Base-by-base conservation (phyloP, 2,888 invertebrate genomes). In the Tipula lateralis region DNA sequence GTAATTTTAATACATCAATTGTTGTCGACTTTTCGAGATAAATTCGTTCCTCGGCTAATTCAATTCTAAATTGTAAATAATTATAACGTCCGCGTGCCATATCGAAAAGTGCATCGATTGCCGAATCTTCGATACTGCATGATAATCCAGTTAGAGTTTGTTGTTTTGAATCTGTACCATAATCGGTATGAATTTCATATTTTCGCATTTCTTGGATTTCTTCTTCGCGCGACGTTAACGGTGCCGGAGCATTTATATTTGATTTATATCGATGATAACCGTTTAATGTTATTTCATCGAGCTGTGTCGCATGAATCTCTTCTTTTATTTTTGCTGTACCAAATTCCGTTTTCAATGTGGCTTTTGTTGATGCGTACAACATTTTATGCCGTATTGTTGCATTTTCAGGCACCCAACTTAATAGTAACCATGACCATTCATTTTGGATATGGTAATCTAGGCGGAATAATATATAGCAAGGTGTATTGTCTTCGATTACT, bases 321-420 rank as follows among this genome's bases (percentile, higher is more conserved):
- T 98, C 97, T 87, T 96, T 96, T 85, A 99, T 97, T 87, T 96
- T 96, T 0, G 96, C 95, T 4, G 96, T 95, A 0, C 99, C 99
- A 90, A 99, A 99, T 89, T 99, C 98, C 88, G 95, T 95, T 89
- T 99, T 99, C 32, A 99, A 91, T 0, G 99, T 99, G 0, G 99
- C 97, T 90, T 98, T 97, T 0, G 99, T 99, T 0, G 98, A 98
- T 0, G 99, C 99, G 88, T 98, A 98, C 84, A 99, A 91, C 99
- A 99, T 99, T 91, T 99, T 99, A 88, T 97, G 95, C 85, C 99
- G 92, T 2, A 99, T 95, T 0, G 96, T 94, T 0, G 98, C 96
- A 85, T 93, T 93, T 88, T 99, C 99, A 0, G 99, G 99, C 0
- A 96, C 96, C 97, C 98, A 99, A 87, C 96, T 96, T 84, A 98